Evolutionary conservation across 92 coral and sea anemone genomes (phyloP).

Genomic region (Siderastrea siderea): DNA sequence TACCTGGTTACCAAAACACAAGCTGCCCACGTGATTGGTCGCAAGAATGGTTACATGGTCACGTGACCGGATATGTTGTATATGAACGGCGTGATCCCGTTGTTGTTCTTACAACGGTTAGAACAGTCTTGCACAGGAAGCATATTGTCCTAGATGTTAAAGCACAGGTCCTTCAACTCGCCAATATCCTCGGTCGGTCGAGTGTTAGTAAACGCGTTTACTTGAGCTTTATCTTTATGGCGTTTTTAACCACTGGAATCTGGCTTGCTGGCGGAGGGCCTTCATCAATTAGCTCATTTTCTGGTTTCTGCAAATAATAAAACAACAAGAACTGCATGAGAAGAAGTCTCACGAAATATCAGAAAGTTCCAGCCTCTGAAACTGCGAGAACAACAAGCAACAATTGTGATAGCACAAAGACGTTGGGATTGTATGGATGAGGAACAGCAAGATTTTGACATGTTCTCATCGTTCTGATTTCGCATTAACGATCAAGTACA

Average conservation of each 20-base stretch:
- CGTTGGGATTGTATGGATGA: too few relatives aligned
- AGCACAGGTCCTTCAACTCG: background rate
- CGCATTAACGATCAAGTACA: background rate
- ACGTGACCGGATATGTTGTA: background rate
- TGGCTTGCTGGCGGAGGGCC: constrained; percentile 76
- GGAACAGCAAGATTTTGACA: too few relatives aligned
- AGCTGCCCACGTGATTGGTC: too few relatives aligned
- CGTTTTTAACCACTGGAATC: constrained; percentile 80
- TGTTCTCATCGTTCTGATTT: too few relatives aligned
- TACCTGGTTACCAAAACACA: too few relatives aligned
- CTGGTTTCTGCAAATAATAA: constrained; percentile 19
- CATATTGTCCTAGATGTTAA: too few relatives aligned
- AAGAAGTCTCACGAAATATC: background rate
- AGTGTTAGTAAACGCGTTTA: constrained; percentile 35
- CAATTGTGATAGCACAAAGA: too few relatives aligned
- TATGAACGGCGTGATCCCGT: too few relatives aligned
- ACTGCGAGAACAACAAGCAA: too few relatives aligned
- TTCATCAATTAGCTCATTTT: constrained; percentile 75
- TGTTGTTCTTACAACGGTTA: background rate
- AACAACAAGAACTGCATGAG: background rate
- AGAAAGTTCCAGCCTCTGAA: background rate
- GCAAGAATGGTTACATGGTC: background rate
- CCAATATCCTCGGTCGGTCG: background rate
- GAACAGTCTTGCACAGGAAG: too few relatives aligned
- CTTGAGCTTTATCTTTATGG: constrained; percentile 92